A percentile compares a stretch with the other conserved stretches of the same genome.
Conservation (phyloP, 2,113 vertebrate genomes). For the Chaetorhynchus papuensis region DNA sequence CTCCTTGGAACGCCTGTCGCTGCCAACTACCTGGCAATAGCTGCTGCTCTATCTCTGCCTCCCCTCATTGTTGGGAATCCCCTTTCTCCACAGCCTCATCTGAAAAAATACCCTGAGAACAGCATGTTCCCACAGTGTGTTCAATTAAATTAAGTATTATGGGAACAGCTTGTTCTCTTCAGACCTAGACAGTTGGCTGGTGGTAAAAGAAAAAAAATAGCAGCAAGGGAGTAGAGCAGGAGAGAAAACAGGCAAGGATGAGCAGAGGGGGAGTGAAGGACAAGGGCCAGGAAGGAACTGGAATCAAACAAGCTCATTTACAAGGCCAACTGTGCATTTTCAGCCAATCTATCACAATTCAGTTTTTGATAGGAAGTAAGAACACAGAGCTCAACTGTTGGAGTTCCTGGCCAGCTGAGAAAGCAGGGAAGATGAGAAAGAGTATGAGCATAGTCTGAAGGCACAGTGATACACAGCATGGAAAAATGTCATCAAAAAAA, state of each 20-base stretch:
- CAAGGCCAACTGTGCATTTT: not conserved
- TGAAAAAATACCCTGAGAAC: constrained; percentile 46
- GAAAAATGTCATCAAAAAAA: not conserved
- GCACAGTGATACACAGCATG: not conserved
- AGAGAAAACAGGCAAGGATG: constrained; percentile 42
- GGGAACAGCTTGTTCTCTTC: constrained; percentile 52
- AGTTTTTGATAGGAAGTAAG: constrained; percentile 16
- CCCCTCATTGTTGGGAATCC: constrained; percentile 29
- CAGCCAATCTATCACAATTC: constrained; percentile 4
- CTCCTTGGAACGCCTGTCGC: not conserved
- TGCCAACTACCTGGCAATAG: constrained; percentile 31
- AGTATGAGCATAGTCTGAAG: not conserved
- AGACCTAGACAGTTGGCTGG: not conserved
- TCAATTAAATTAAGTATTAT: constrained; percentile 54
- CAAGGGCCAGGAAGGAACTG: constrained; percentile 5
- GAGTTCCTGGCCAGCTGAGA: not conserved
- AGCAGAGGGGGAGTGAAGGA: not conserved
- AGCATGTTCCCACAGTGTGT: constrained; percentile 41
- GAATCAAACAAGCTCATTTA: not conserved
- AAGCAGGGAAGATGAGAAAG: not conserved
- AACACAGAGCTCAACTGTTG: not conserved
- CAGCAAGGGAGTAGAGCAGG: constrained; percentile 26
- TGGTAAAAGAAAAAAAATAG: not conserved
- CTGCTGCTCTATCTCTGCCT: not conserved
- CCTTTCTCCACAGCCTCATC: constrained; percentile 15